Base-by-base conservation (phyloP, 2,113 vertebrate genomes). In the Oreochromis spilurus region DNA sequence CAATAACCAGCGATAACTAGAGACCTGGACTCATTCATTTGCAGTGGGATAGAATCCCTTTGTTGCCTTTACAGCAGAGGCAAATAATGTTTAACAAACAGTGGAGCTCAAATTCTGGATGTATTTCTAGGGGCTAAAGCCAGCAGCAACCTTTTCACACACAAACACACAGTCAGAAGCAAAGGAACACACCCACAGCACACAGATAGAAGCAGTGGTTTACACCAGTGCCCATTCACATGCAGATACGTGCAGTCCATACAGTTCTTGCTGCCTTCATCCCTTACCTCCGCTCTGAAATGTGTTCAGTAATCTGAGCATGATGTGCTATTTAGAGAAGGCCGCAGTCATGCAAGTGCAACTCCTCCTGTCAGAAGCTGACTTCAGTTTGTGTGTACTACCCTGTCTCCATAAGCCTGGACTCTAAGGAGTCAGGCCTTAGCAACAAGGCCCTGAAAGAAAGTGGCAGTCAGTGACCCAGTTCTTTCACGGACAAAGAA, bases 1-100 rank as follows among this genome's bases (percentile, higher is more conserved):
- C 94, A 95, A 95, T 96, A 93, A 95, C 91, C 92, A 84, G 84
- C 94, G 95, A 96, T 95, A 94, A 94, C 93, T 85, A 81, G 92
- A 91, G 92, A 93, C 91, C 89, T 87, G 89, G 86, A 85, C 89
- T 91, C 93, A 90, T 94, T 91, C 87, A 91, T 93, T 94, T 93
- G 89, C 92, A 86, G 40, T 81, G 62, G 86, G 86, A 81, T 87
- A 88, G 65, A 86, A 88, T 88, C 83, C 84, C 53, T 93, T 92
- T 94, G 91, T 93, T 93, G 89, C 81, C 62, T 94, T 93, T 92
- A 92, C 80, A 84, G 89, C 90, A 58, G 85, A 75, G 50, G 90
- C 88, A 93, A 90, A 92, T 91, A 88, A 92, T 91, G 91, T 94
- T 91, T 88, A 91, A 84, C 84, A 95, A 94, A 94, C 91, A 93